Evolutionary conservation across 2,113 vertebrate genomes (phyloP), one percentile per base, ranked within the genome.

Genomic region (Clarias magur): DNA sequence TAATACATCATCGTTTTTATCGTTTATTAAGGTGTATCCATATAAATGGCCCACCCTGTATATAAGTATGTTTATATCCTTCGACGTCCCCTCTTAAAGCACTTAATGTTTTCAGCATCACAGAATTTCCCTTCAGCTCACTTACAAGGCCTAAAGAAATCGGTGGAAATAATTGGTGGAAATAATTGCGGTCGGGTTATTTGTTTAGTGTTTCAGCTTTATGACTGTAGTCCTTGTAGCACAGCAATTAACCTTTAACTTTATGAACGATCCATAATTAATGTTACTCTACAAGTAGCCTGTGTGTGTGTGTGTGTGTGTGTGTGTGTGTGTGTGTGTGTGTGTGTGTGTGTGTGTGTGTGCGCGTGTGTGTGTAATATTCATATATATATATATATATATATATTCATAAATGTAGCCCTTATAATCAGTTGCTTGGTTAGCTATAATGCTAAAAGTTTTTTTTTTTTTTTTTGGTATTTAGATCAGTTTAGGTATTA

Each of bases 181-280:
- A 27, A 27, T 54, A 56, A 62, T 23, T 81, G 27, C 4, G 2
- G 59, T 42, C 57, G 25, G 19, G 80, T 80, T 59, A 11, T 80
- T 82, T 73, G 80, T 63, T 25, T 53, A 38, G 65, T 38, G 8
- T 82, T 21, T 38, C 25, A 13, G 19, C 34, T 63, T 63, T 82
- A 25, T 5, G 80, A 63, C 21, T 82, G 76, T 21, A 80, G 59
- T 80, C 63, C 63, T 83, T n/a, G 9, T 2, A 59, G 53, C 30
- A n/a, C 11, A 59, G 67, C 83, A 84, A 84, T 84, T 84, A 84
- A 84, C 83, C 83, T 76, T 85, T 85, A 78, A 30, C 60, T 68
- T 38, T 25, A 60, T 72, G 38, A 25, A 54, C 27, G 25, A 34
- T 68, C 54, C 53, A 59, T 72, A 72, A 84, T 84, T 72, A 72